phyloP scores from a whole-genome alignment of 2,888 invertebrate genomes.

The Chrysomela aeneicollis region DNA sequence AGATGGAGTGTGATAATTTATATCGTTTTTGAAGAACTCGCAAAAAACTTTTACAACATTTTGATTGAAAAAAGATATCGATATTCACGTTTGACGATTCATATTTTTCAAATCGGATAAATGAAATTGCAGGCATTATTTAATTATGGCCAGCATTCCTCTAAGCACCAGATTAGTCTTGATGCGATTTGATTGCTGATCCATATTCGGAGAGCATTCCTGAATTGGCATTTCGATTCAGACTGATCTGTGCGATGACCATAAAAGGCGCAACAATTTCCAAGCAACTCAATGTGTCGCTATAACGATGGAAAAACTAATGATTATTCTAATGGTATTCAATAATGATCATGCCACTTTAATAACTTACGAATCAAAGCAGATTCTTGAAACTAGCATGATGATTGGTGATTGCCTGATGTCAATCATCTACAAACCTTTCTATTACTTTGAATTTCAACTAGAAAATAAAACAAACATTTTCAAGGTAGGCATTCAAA shows the following conservation, averaged over 20 bases:
- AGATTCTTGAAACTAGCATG: neutral
- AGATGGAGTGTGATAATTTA: too few species aligned
- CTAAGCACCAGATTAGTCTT: conserved; percentile 10
- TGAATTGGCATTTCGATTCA: conserved; percentile 12
- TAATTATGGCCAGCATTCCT: conserved; percentile 3
- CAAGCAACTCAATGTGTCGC: conserved; percentile 2
- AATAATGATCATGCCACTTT: neutral
- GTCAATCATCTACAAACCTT: too few species aligned
- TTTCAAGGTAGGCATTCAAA: too few species aligned
- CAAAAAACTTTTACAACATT: too few species aligned
- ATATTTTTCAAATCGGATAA: too few species aligned
- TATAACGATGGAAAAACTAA: conserved; percentile 2
- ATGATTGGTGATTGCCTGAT: too few species aligned
- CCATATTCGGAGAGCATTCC: conserved; percentile 13
- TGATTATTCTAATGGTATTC: neutral
- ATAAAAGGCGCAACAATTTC: conserved; percentile 12
- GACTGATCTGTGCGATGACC: conserved; percentile 14
- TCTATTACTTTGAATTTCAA: too few species aligned
- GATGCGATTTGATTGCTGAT: neutral
- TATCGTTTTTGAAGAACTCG: too few species aligned
- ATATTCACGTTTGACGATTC: too few species aligned
- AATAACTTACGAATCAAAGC: neutral
- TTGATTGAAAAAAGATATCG: too few species aligned
- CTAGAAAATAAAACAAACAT: too few species aligned
- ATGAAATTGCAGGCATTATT: neutral